Base-by-base conservation (phyloP, 2,113 vertebrate species). In the Physeter macrocephalus region DNA sequence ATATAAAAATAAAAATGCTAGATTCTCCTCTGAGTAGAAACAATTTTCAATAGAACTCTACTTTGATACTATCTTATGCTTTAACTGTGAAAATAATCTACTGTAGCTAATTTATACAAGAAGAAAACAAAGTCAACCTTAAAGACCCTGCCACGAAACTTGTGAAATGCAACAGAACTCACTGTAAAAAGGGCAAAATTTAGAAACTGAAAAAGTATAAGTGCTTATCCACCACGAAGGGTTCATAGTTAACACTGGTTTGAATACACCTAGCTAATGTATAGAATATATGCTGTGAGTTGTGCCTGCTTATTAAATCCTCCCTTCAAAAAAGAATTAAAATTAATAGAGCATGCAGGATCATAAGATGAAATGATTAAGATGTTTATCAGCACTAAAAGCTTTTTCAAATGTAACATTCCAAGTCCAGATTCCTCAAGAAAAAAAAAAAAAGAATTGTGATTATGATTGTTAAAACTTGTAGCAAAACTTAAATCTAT, bases 21-120 rank as follows among this genome's bases (percentile, higher is more conserved):
- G 93, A 52, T 85, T 9, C 5, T 80, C 61, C 11, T 69, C 49
- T 84, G 77, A 85, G 66, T 71, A 94, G 54, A 84, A 2, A 18
- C 92, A 75, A 75, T 95, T 94, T 94, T 84, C 41, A 86, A 62
- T 71, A 90, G 81, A 90, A 71, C 27, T 54, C 81, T 90, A 95
- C 29, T 67, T 81, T 41, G 41, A 59, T 92, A 77, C 0, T 81
- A 49, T 78, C 77, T 96, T 74, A 85, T 90, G 72, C 5, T 67
- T 89, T 31, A 57, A 86, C 36, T 87, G 57, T 36, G 71, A 93
- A 94, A 89, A 92, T 54, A 92, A 67, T 43, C 49, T 90, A 66
- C 43, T 64, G 9, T 88, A 93, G 25, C 27, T 88, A 96, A 94
- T 93, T 90, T 97, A 83, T 57, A 36, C 31, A 92, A 90, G 66